Base-by-base conservation (phyloP, 2,888 invertebrate species). In the Cistogaster globosa region DNA sequence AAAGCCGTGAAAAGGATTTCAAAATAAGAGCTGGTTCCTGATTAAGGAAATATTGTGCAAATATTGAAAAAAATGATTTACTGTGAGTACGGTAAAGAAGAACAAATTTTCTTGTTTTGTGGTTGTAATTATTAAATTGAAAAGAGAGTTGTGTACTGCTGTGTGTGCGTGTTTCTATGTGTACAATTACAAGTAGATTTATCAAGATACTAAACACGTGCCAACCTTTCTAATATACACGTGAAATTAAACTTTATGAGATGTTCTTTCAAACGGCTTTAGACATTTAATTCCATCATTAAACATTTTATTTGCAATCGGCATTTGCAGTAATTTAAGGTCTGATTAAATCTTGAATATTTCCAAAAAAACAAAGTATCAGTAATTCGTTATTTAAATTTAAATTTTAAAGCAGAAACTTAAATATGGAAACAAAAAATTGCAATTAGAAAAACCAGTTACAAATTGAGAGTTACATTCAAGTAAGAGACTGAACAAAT, bases 11-110 rank as follows among this genome's bases (percentile, higher is more conserved):
- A 36, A 63, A 71, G 60, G 53, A 62, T 69, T 62, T 69, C 2
- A 55, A 78, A 55, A 22, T 62, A 69, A 12, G 12, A 42, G n/a
- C 36, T 57, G 67, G 58, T 78, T 78, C 20, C 42, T 71, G 48
- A 48, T 55, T 57, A 22, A 68, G 53, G n/a, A 63, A 63, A 79
- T 71, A 79, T 48, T 55, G 18, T 58, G 51, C 20, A 9, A 42
- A 57, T 58, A 4, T 57, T 22, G 3, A 20, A 48, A 16, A 5
- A 8, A 14, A n/a, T 48, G n/a, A 48, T 16, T 48, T 48, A 48
- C 48, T 6, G n/a, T 16, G n/a, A 16, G n/a, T 5, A 12, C 48
- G 14, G 48, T n/a, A 48, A 48, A 48, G 6, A n/a, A 48, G 18
- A 18, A 53, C 0, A 18, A 53, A 53, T 53, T 0, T 18, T 48